Base-by-base conservation (phyloP, 1,140 invertebrate species). In the Agrypnia vestita region DNA sequence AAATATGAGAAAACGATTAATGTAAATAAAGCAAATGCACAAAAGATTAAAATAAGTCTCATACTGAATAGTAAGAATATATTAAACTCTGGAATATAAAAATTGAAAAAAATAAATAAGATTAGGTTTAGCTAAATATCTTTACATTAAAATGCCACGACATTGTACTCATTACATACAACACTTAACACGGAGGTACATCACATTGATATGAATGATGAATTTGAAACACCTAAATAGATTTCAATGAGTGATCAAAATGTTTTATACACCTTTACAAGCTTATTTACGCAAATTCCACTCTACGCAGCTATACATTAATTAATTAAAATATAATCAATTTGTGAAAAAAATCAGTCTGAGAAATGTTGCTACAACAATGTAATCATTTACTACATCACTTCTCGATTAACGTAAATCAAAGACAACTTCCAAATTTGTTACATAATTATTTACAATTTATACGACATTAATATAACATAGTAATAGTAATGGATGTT, bases 21-120 rank as follows among this genome's bases (percentile, higher is more conserved):
- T 59, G 55, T 9, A 19, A 59, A 11, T 59, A 59, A 59, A 10
- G 11, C 17, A 59, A 19, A 59, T 9, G 15, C 9, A 59, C 17
- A 10, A 21, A 59, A 15, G 19, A 56, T 56, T 17, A 56, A 8
- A 17, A 17, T n/a, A 8, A 19, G 53, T 56, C 19, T 17, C 53
- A 35, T 35, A 35, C 25, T 35, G 25, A 56, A 15, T 7, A 56
- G 53, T 56, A 15, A 56, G 9, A 62, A 69, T 69, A 61, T 69
- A 69, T 69, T 46, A 69, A 47, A 69, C 64, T 69, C 64, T 69
- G 35, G 43, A 69, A 46, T 69, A 69, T 15, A 9, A 69, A 69
- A 47, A 25, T 25, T 25, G 59, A 62, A 7, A 17, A 11, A 9
- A 51, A 51, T 51, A 51, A 51, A 62, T 51, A 51, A 15, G 11